Evolutionary conservation across 2,113 vertebrate species (phyloP).

Genomic region (Mesocricetus auratus): DNA sequence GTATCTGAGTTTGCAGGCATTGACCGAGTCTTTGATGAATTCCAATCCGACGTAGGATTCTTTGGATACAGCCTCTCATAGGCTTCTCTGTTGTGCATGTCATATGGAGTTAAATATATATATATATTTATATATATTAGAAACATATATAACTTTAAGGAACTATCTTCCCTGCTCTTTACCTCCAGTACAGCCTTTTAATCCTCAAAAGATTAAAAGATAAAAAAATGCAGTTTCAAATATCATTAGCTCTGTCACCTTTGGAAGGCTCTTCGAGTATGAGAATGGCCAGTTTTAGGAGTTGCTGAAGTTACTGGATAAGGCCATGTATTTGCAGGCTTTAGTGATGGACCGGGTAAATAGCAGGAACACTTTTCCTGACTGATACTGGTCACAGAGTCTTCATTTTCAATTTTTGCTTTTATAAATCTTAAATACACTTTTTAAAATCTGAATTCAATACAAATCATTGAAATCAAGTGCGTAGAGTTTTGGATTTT

Average conservation of each 20-base stretch:
- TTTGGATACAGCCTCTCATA: not conserved
- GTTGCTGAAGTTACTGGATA: constrained; percentile 84
- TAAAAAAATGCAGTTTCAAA: constrained; percentile 85
- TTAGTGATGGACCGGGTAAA: constrained; percentile 83
- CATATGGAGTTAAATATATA: not conserved
- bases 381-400: not conserved
- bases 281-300: constrained; percentile 79
- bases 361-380: not conserved
- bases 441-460: constrained; percentile 3
- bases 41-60: not conserved
- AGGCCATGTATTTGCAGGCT: constrained; percentile 80
- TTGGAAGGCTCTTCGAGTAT: constrained; percentile 93
- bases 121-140: not conserved
- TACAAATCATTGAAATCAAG: not conserved
- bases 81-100: not conserved
- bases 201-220: too few species aligned
- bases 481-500: not conserved
- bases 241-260: constrained; percentile 89
- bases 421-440: not conserved
- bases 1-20: not conserved
- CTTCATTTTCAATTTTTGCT: not conserved
- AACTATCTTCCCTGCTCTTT: not conserved
- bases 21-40: not conserved
- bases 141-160: not conserved
- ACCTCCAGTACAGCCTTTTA: constrained; percentile 87